phyloP scores from a whole-genome alignment of 2,797 vertebrate species.

The Coregonus suidteri region DNA sequence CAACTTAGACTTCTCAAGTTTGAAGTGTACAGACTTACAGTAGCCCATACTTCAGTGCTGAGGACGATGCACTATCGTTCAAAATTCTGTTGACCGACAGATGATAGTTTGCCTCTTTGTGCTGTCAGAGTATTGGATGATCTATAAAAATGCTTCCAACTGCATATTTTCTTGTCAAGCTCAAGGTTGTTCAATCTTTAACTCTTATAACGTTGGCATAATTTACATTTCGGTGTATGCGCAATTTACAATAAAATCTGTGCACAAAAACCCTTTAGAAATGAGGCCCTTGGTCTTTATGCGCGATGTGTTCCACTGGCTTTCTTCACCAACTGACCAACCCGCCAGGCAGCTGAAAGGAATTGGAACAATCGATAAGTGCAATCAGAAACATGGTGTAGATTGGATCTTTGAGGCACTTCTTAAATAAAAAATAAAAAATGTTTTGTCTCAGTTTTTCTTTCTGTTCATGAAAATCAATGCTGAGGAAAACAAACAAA shows the following conservation, averaged over 20 bases:
- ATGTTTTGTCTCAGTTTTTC: slow-evolving; percentile 53
- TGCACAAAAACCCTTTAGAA: slow-evolving; percentile 1
- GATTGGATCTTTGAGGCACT: slow-evolving; percentile 81
- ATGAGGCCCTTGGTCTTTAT: not conserved
- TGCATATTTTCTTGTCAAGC: not conserved
- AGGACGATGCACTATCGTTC: not conserved
- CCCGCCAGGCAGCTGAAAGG: slow-evolving; percentile 14
- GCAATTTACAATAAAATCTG: not conserved
- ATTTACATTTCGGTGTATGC: not conserved
- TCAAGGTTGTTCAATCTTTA: slow-evolving; percentile 13
- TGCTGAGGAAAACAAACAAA: slow-evolving; percentile 29
- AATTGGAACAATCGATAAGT: slow-evolving; percentile 48
- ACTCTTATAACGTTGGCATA: not conserved
- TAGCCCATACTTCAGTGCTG: not conserved
- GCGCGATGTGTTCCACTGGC: not conserved
- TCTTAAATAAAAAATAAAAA: slow-evolving; percentile 69
- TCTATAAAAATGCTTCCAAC: not conserved
- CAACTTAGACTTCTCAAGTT: not conserved
- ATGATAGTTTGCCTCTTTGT: not conserved
- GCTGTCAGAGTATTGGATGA: not conserved
- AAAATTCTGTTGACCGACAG: not conserved
- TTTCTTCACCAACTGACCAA: not conserved
- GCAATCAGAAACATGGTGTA: slow-evolving; percentile 64
- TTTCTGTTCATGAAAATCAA: slow-evolving; percentile 39
- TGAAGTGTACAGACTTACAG: not conserved